Base-by-base conservation (phyloP, 2,797 vertebrate species). In the Xenopus petersii region DNA sequence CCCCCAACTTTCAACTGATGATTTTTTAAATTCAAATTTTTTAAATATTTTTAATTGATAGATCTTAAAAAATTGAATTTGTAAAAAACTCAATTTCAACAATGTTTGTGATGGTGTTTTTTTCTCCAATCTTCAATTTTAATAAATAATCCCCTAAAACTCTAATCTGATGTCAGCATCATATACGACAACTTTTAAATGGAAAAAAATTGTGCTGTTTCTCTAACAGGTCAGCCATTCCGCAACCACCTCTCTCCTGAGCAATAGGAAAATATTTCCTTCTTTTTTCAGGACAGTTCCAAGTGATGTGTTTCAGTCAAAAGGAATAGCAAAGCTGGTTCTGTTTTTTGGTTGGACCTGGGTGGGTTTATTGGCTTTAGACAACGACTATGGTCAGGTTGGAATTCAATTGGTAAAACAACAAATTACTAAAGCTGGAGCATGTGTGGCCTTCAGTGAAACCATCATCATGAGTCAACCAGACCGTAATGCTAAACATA, bases 301-400 rank as follows among this genome's bases (percentile, higher is more conserved):
- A 17, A 75, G 66, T 69, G 73, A 75, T 26, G 15, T n/a, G 2
- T 74, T 61, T 51, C 73, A 74, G 36, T 74, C 73, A 1, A 33
- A 62, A 17, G 73, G 73, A 21, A 12, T 75, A 21, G 66, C 48
- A 13, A 63, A 82, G 30, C 82, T 94, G 60, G 91, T 94, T 69
- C 83, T 90, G 1, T 89, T 88, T 81, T 95, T 95, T 1, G 92
- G 91, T 30, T 96, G 95, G 93, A 92, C 91, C 61, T 97, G 94
- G 93, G 89, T 95, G 46, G 94, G 92, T 7, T 85, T 90, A 62
- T 89, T 94, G 16, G 93, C 92, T 6, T 87, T 91, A 0, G 92
- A 91, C 13, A 93, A 95, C 7, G 94, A 95, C 74, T 95, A 94
- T 1, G 93, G 93, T 24, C 95, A 95, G 83, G 91, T 94, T 0